Base-by-base conservation (phyloP, 30 jellyfish, hydroid and myxozoan genomes). In the Hydractinia symbiolongicarpus region DNA sequence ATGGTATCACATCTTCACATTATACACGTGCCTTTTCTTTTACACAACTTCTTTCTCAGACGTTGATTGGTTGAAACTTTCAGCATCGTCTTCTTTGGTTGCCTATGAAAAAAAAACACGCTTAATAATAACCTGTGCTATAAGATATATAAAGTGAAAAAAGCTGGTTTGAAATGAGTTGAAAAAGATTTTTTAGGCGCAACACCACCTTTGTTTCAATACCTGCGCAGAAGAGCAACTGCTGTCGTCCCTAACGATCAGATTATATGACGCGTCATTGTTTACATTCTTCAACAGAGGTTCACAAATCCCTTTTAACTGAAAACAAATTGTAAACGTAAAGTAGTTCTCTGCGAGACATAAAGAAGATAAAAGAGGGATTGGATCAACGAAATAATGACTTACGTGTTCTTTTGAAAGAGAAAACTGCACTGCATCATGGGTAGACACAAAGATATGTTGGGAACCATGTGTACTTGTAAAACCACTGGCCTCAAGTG, bases 401-500 rank as follows among this genome's bases (percentile, higher is more conserved):
- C 85, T 57, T 55, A 77, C 85, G 40, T 77, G 85, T 9, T 77
- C 53, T 77, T 77, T 77, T 3, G 79, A 52, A 57, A 15, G 54
- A 9, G 85, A 51, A 55, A 0, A 55, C 54, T 77, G 75, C 8
- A 90, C 96, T 4, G 97, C 97, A 77, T 90, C 97, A 73, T 90
- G 95, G 15, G 82, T 88, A 4, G 97, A 85, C 51, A 90, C 83
- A 61, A 90, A 90, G 19, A 86, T 66, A 44, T 86, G 77, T 13
- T 54, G 85, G 11, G 58, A 52, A 6, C 94, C 94, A 77, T 86
- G 93, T 5, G 9, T 61, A 5, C 44, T 77, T 52, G 78, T 54
- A 69, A 81, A 90, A 4, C 97, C 97, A 66, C 95, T 90, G 50
- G 85, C 67, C 49, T 76, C 88, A 9, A 90, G 85, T 89, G 83